phyloP scores from a whole-genome alignment of 1,140 invertebrate species.

The Antheraea pernyi region DNA sequence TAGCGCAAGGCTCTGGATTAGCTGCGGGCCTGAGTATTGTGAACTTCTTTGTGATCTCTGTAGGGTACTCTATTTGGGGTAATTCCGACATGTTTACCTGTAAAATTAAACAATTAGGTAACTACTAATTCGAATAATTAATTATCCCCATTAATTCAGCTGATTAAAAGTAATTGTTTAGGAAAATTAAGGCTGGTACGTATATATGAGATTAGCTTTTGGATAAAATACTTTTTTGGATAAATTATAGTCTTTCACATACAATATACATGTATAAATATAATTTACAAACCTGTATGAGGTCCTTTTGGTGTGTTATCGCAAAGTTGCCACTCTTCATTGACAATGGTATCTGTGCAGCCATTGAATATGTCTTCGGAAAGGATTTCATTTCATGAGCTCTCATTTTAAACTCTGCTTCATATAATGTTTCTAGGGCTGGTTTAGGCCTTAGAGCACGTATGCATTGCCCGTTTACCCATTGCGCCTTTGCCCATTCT shows the following conservation, averaged over 20 bases:
- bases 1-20: constrained; percentile 52
- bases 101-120: constrained; percentile 5
- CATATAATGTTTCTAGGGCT: constrained; percentile 48
- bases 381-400: constrained; percentile 42
- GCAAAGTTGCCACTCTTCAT: constrained; percentile 30
- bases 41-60: constrained; percentile 29
- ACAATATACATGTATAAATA: not conserved
- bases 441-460: constrained; percentile 57
- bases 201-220: no score
- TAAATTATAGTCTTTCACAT: not conserved
- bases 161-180: no score
- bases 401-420: constrained; percentile 51
- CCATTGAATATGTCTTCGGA: constrained; percentile 48
- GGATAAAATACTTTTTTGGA: not conserved
- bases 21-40: constrained; percentile 35
- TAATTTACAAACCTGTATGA: constrained; percentile 17
- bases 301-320: constrained; percentile 37
- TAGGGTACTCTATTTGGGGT: constrained; percentile 37
- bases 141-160: no score
- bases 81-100: constrained; percentile 27
- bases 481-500: constrained; percentile 57
- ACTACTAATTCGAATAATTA: not conserved
- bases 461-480: constrained; percentile 49
- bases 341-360: constrained; percentile 58
- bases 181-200: no score